Evolutionary conservation across 2,113 vertebrate genomes (phyloP).

Genomic region (Acanthisitta chloris): DNA sequence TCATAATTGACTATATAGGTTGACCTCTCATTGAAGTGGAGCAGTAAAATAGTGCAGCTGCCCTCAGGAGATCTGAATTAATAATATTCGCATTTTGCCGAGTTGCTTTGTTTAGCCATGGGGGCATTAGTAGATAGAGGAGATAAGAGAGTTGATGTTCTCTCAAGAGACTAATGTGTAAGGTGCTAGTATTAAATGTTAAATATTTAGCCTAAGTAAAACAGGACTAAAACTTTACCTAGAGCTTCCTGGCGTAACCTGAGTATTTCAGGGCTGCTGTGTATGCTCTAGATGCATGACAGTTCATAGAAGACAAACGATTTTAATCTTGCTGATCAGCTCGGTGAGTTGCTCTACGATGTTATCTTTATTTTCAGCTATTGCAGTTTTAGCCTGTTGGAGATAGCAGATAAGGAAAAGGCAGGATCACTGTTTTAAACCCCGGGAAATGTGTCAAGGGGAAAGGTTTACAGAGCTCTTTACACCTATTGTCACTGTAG

Average conservation of each 20-base stretch:
- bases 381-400: background rate
- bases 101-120: conserved; percentile 14
- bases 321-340: background rate
- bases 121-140: background rate
- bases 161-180: background rate
- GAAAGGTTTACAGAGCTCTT: background rate
- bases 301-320: background rate
- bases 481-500: background rate
- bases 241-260: background rate
- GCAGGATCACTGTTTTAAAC: background rate
- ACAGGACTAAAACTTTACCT: background rate
- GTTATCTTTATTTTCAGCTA: background rate
- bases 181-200: background rate
- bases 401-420: background rate
- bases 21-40: conserved; percentile 23
- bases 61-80: conserved; percentile 37
- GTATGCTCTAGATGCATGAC: background rate
- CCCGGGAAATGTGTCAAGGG: background rate
- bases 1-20: background rate
- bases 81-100: background rate
- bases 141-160: background rate
- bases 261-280: background rate
- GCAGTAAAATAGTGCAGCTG: conserved; percentile 6
- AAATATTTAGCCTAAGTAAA: background rate
- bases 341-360: background rate